Base-by-base conservation (phyloP, 2,797 vertebrate genomes). In the Siniperca scherzeri region DNA sequence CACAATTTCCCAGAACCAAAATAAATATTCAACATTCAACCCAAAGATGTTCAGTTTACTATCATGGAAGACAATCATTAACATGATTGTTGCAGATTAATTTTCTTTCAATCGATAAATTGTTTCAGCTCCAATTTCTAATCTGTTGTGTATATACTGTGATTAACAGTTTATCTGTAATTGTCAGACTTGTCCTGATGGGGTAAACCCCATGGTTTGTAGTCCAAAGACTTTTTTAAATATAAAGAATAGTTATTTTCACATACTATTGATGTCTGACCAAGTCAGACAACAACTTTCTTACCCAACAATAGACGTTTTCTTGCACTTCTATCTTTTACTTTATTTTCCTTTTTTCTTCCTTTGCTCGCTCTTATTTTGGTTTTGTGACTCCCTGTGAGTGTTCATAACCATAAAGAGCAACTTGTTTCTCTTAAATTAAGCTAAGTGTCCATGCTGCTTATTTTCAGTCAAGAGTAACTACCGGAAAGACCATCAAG, bases 351-450 rank as follows among this genome's bases (percentile, higher is more conserved):
- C 3, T 21, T 7, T 61, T 69, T 53, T 7, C 11, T 21, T 17
- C 19, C 10, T 21, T n/a, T 25, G 9, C 64, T 25, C 22, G 8
- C n/a, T 25, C 65, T 65, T 55, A 25, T 53, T 78, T 68, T 80
- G 19, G 8, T 42, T 65, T 61, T 66, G 30, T 46, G 7, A 61
- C 53, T 36, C 38, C 21, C n/a, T 21, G 42, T 5, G 7, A 46
- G 36, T 22, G 19, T 59, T 71, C 44, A 67, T 38, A 66, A 16
- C 70, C 53, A 60, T 61, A 74, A 65, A 42, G 19, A 69, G 27
- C 48, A 53, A 64, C 83, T 69, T 66, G 74, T 73, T 85, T 44
- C 71, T 78, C 76, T 71, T 78, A 68, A 84, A 67, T 25, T 19
- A 65, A 70, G 6, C 56, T 27, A 61, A 79, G 48, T 57, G 40